A percentile compares a stretch with the other conserved stretches of the same genome.
Evolutionary conservation across 1,140 invertebrate genomes (phyloP).

Genomic region (Hormaphis cornu): DNA sequence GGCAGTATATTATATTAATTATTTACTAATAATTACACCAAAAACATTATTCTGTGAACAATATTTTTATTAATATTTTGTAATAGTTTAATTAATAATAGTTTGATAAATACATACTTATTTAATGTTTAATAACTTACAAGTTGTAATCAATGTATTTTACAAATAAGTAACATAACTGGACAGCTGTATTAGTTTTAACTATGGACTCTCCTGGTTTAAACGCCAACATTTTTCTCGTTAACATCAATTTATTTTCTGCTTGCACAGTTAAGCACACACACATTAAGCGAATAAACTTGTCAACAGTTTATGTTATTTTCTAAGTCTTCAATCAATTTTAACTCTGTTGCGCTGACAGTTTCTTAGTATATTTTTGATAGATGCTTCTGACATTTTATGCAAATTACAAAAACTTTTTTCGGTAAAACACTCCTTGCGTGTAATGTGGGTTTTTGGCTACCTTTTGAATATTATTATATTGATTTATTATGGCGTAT

Average conservation of each 20-base stretch:
- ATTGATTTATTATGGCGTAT: no score
- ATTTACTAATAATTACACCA: no score
- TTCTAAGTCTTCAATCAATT: slow-evolving; percentile 62
- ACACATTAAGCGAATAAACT: no score
- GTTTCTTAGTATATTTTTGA: slow-evolving; percentile 74
- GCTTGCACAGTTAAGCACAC: slow-evolving; percentile 87
- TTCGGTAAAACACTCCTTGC: slow-evolving; percentile 64
- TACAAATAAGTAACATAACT: no score
- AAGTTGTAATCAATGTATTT: background rate
- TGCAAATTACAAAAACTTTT: slow-evolving; percentile 70
- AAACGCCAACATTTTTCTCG: slow-evolving; percentile 75
- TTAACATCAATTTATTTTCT: slow-evolving; percentile 74
- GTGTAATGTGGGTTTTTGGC: slow-evolving; percentile 64
- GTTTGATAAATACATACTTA: background rate
- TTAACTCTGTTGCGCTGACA: slow-evolving; percentile 60
- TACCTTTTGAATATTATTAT: slow-evolving; percentile 51
- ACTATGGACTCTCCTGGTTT: slow-evolving; percentile 87
- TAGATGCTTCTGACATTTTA: slow-evolving; percentile 77
- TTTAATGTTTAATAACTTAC: slow-evolving; percentile 12
- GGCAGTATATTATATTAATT: no score
- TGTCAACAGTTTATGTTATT: slow-evolving; percentile 80
- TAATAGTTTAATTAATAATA: background rate
- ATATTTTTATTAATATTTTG: no score
- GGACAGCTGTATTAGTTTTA: slow-evolving; percentile 33
- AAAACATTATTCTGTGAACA: no score